Percentiles rank a stretch among this genome's conserved stretches.
phyloP scores from a whole-genome alignment of 1,140 invertebrate genomes.

The Drosophila quadrilineata region DNA sequence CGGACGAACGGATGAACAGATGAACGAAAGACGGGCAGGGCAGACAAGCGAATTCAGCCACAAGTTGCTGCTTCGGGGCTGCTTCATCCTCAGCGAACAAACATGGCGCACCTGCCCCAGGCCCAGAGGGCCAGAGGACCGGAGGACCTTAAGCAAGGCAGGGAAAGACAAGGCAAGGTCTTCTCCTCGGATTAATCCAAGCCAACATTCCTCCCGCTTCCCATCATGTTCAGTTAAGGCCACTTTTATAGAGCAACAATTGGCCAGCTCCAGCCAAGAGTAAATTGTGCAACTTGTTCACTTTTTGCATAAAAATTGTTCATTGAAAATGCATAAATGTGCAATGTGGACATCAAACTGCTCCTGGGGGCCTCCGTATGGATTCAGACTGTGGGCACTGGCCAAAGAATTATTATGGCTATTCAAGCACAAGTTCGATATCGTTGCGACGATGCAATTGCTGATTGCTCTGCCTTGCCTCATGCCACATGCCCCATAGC shows the following conservation, averaged over 20 bases:
- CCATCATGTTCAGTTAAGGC: not conserved
- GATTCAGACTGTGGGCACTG: constrained; percentile 18
- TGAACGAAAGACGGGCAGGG: no score
- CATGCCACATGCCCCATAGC: no score
- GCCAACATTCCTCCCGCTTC: not conserved
- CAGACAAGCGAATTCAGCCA: no score
- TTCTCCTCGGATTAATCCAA: constrained; percentile 71
- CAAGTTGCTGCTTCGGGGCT: no score
- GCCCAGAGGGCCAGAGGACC: constrained; percentile 16
- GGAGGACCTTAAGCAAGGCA: constrained; percentile 35
- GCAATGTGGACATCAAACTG: constrained; percentile 62
- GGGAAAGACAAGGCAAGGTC: constrained; percentile 48
- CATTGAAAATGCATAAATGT: constrained; percentile 80
- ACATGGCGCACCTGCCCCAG: constrained; percentile 41
- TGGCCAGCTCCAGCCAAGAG: constrained; percentile 49
- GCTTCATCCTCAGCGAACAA: no score
- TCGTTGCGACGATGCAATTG: constrained; percentile 78
- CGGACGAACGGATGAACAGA: no score
- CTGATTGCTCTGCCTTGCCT: constrained; percentile 47
- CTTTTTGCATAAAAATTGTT: constrained; percentile 80
- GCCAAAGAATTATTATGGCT: constrained; percentile 72
- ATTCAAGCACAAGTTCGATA: constrained; percentile 72
- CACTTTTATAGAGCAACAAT: constrained; percentile 77
- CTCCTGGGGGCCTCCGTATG: constrained; percentile 7
- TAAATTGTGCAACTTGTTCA: constrained; percentile 80